These are phyloP conservation scores for Sebastes umbrosus DNA, from an alignment of 2,797 vertebrate genomes.

Conservation along the genomic window DNA sequence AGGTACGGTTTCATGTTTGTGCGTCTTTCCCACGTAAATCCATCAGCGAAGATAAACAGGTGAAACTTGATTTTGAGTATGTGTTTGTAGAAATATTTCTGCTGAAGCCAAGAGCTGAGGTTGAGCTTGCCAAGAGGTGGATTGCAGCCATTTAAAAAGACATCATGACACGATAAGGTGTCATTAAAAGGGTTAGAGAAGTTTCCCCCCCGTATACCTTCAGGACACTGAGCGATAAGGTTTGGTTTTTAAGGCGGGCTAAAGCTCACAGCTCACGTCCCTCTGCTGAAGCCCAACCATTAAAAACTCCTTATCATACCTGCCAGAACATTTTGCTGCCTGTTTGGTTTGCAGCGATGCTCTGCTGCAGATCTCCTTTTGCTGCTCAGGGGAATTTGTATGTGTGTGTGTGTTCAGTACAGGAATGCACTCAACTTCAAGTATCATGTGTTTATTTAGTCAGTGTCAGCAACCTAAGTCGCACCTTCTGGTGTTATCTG, in stretches of 20 bases:
- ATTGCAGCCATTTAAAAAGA: background rate
- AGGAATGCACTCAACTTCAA: background rate
- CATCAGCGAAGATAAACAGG: background rate
- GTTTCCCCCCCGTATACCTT: background rate
- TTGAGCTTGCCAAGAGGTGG: background rate
- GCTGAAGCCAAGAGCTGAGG: background rate
- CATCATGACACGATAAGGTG: background rate
- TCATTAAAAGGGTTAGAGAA: background rate
- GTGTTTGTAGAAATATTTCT: background rate
- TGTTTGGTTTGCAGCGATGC: background rate
- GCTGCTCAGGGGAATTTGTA: background rate
- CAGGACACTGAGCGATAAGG: constrained; percentile 20
- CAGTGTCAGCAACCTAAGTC: background rate
- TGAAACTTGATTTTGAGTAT: background rate
- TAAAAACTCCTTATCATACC: constrained; percentile 44
- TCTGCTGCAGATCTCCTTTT: background rate
- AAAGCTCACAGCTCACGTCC: constrained; percentile 5
- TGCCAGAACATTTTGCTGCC: constrained; percentile 5
- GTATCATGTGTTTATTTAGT: background rate
- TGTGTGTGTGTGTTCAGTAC: background rate
- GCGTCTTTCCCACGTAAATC: background rate
- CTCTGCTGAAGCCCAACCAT: background rate
- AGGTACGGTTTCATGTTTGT: background rate
- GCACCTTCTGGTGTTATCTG: background rate
- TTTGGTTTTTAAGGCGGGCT: constrained; percentile 1